Conservation (phyloP, 2,113 vertebrate species). For the Callithrix jacchus region DNA sequence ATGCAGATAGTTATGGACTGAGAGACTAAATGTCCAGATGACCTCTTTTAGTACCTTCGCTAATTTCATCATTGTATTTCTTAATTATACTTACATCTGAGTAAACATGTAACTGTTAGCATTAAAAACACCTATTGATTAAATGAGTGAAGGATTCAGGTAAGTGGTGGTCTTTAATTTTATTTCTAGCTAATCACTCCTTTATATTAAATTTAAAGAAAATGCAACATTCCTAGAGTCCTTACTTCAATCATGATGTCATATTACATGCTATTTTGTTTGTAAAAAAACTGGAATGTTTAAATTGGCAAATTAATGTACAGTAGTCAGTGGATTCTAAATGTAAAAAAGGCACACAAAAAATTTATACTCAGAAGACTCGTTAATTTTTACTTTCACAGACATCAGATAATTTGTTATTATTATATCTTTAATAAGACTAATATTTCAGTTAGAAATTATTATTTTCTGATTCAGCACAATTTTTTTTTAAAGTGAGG, state of each 20-base stretch:
- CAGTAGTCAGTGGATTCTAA: neutral
- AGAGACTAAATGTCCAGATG: slow-evolving; percentile 59
- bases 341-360: neutral
- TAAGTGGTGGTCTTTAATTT: slow-evolving; percentile 32
- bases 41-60: slow-evolving; percentile 50
- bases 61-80: slow-evolving; percentile 53
- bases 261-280: neutral
- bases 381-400: neutral
- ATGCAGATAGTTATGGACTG: neutral
- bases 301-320: neutral
- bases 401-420: neutral
- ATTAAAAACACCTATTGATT: slow-evolving; percentile 54
- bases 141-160: slow-evolving; percentile 55
- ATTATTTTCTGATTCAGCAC: neutral
- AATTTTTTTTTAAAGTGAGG: neutral
- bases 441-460: slow-evolving; percentile 17
- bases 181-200: slow-evolving; percentile 25
- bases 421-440: neutral
- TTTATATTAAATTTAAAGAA: slow-evolving; percentile 37
- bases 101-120: slow-evolving; percentile 47
- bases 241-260: neutral
- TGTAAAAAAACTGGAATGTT: neutral
- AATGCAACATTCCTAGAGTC: neutral
- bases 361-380: neutral
- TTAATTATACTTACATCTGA: slow-evolving; percentile 48